These are phyloP conservation scores for Anthoptus insignis DNA, from an alignment of 2,888 invertebrate genomes.

Conservation along the genomic window DNA sequence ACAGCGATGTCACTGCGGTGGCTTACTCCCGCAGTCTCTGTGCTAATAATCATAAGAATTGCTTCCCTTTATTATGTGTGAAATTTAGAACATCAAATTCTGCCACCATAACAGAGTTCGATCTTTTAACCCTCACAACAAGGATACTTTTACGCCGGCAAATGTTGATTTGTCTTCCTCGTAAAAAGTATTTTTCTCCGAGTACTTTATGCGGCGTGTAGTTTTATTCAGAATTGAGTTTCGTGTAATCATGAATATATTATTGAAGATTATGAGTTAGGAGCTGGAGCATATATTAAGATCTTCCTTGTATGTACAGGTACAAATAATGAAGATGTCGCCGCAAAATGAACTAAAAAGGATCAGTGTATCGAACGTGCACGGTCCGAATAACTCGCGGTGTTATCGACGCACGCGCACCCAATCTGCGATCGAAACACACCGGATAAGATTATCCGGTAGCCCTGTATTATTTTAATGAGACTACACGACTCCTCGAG, in stretches of 20 bases:
- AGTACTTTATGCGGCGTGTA: slow-evolving; percentile 69
- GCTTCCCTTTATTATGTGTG: slow-evolving; percentile 85
- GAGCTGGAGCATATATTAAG: slow-evolving; percentile 53
- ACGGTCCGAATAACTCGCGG: slow-evolving; percentile 81
- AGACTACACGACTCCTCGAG: slow-evolving; percentile 85
- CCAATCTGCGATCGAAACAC: slow-evolving; percentile 85
- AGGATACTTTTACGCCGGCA: slow-evolving; percentile 58
- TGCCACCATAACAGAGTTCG: slow-evolving; percentile 55
- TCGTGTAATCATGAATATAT: slow-evolving; percentile 78
- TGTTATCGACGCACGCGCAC: slow-evolving; percentile 85
- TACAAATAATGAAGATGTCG: slow-evolving; percentile 84
- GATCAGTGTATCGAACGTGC: slow-evolving; percentile 79
- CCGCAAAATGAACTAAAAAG: slow-evolving; percentile 80
- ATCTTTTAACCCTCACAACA: slow-evolving; percentile 52
- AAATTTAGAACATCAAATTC: slow-evolving; percentile 76
- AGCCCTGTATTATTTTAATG: slow-evolving; percentile 87
- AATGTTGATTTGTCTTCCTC: slow-evolving; percentile 24
- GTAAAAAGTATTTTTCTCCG: slow-evolving; percentile 67
- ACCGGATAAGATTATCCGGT: slow-evolving; percentile 87
- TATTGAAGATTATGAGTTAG: slow-evolving; percentile 71
- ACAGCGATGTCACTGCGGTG: slow-evolving; percentile 77
- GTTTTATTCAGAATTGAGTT: slow-evolving; percentile 74
- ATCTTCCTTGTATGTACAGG: slow-evolving; percentile 49
- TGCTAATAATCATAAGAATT: slow-evolving; percentile 87
- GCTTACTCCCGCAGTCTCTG: slow-evolving; percentile 84